Evolutionary conservation across 2,113 vertebrate genomes (phyloP).

Genomic region (Colius striatus): DNA sequence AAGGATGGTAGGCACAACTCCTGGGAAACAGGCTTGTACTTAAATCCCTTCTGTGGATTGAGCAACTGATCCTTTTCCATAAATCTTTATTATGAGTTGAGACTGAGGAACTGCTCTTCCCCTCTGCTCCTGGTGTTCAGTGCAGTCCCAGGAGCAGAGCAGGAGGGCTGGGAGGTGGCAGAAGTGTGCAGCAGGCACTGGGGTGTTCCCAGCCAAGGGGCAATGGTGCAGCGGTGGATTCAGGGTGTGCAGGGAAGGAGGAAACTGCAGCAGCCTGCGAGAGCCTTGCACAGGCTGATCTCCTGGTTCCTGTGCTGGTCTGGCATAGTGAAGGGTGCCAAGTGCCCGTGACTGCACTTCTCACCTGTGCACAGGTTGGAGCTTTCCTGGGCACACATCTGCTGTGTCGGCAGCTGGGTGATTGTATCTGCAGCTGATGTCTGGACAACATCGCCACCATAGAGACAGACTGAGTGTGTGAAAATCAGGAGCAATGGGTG

Average conservation of each 20-base stretch:
- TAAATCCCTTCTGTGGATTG: not conserved
- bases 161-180: fast-evolving
- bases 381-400: not conserved
- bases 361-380: fast-evolving
- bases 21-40: not conserved
- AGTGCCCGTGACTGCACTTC: not conserved
- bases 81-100: not conserved
- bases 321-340: not conserved
- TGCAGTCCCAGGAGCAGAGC: not conserved
- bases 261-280: not conserved
- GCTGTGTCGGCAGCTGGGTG: not conserved
- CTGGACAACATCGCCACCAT: fast-evolving
- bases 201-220: fast-evolving
- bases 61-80: not conserved
- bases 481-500: fast-evolving
- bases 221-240: not conserved
- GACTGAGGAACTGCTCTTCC: not conserved
- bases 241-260: not conserved
- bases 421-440: fast-evolving
- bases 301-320: not conserved
- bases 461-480: not conserved
- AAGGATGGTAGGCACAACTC: not conserved
- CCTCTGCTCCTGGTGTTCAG: not conserved
- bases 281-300: not conserved
- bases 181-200: not conserved